Percentiles rank a stretch among this genome's conserved stretches.
phyloP scores from a whole-genome alignment of 35 echinoderm and acorn worm species.

The Strongylocentrotus purpuratus region DNA sequence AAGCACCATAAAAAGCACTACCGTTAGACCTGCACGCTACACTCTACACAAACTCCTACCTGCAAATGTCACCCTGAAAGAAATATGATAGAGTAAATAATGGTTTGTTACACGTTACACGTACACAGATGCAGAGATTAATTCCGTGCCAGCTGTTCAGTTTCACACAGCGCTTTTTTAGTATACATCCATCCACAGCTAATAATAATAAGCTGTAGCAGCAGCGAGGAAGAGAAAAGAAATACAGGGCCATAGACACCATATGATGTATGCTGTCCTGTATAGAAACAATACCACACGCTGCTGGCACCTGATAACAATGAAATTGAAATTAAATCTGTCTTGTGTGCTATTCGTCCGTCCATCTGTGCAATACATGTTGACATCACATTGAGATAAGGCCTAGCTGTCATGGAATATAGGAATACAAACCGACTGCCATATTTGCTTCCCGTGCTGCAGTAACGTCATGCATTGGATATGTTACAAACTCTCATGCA shows the following conservation, averaged over 20 bases:
- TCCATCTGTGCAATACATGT: background rate
- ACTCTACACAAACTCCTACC: background rate
- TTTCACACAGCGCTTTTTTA: constrained; percentile 16
- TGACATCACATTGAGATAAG: background rate
- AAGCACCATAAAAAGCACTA: too few relatives aligned
- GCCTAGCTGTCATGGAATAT: background rate
- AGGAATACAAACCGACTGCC: background rate
- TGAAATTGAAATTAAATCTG: background rate
- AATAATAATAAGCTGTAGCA: background rate
- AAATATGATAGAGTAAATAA: background rate
- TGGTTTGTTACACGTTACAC: background rate
- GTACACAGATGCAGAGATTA: background rate
- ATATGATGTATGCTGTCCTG: background rate
- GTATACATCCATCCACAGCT: constrained; percentile 8
- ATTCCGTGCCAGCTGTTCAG: background rate
- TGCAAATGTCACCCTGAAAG: background rate
- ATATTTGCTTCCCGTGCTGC: background rate
- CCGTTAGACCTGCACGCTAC: background rate
- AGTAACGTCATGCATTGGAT: background rate
- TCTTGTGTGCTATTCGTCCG: background rate
- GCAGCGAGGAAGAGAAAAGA: background rate
- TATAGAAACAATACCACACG: background rate
- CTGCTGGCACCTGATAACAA: background rate
- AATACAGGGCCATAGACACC: background rate
- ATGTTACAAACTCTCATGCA: background rate